Percentiles rank a stretch among this genome's conserved stretches.
phyloP scores from a whole-genome alignment of 2,113 vertebrate species.

The Chaetorhynchus papuensis region DNA sequence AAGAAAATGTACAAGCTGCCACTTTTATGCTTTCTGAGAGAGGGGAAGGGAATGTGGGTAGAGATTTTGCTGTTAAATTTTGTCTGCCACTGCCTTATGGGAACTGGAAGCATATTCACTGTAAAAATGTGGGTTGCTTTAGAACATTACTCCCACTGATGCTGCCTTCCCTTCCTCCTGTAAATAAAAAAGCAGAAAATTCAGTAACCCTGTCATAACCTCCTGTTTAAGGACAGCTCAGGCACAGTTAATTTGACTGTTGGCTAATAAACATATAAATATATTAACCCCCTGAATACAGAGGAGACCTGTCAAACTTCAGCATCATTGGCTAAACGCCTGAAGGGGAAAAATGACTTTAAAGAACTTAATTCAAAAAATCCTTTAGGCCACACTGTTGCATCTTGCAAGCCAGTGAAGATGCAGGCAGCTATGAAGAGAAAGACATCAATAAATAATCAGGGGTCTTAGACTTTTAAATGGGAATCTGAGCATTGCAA shows the following conservation, averaged over 20 bases:
- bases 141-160: background rate
- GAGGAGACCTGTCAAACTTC: slow-evolving; percentile 30
- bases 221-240: slow-evolving; percentile 16
- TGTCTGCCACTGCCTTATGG: background rate
- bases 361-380: slow-evolving; percentile 87
- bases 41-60: background rate
- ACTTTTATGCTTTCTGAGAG: background rate
- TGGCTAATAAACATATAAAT: background rate
- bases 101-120: background rate
- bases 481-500: slow-evolving; percentile 87
- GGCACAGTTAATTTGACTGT: slow-evolving; percentile 49
- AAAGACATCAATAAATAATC: slow-evolving; percentile 99
- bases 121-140: slow-evolving; percentile 1
- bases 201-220: background rate
- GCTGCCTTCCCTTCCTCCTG: background rate
- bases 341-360: slow-evolving; percentile 71
- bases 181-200: slow-evolving; percentile 55
- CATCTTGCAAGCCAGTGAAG: slow-evolving; percentile 71
- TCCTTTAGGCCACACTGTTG: slow-evolving; percentile 81
- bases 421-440: slow-evolving; percentile 81
- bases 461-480: slow-evolving; percentile 91
- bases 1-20: background rate
- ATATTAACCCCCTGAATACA: background rate
- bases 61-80: background rate
- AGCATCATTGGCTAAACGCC: slow-evolving; percentile 54